Base-by-base conservation (phyloP, 1,140 invertebrate species). In the Ptiloglossa arizonensis region DNA sequence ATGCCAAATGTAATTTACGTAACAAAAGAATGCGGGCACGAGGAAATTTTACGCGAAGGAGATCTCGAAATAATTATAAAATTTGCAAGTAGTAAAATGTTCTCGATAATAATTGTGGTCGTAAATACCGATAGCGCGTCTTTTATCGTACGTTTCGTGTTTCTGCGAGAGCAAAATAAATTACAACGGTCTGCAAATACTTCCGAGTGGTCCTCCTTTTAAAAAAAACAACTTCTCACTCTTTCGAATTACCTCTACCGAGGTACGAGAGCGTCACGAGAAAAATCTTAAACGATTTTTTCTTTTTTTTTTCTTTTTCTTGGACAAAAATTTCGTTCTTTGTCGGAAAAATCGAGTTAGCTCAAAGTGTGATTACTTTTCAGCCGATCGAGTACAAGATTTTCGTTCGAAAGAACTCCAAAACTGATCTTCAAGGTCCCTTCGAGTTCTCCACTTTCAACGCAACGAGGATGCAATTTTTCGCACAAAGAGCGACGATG, bases 1-100 rank as follows among this genome's bases (percentile, higher is more conserved):
- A 52, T 63, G 67, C 57, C 57, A 77, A 44, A 52, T 13, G 1
- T 32, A 35, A 52, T 29, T 24, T 76, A 17, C 29, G 44, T 8
- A 76, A 76, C 11, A 15, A 17, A 11, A 15, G n/a, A 17, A 32
- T n/a, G 17, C 4, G 35, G 15, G 2, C 32, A 29, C 59, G 22
- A 44, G 35, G n/a, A 24, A 22, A 69, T 32, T 19, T 60, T 35
- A 24, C 17, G 17, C 54, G 32, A 75, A 54, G 50, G 32, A 38
- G 29, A 77, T 56, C 19, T 54, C 46, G 22, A 70, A 71, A 54
- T 22, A 29, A 57, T 44, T 2, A 15, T 44, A 8, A 27, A 35
- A 41, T n/a, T 46, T n/a, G 9, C 8, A 32, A 64, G 35, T 64
- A 50, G 24, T 19, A n/a, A n/a, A n/a, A 35, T 35, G 32, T 35